Evolutionary conservation across 53 echinoderm and acorn worm genomes (phyloP), one percentile per base, ranked within the genome.

Genomic region (Echinarachnius parma): DNA sequence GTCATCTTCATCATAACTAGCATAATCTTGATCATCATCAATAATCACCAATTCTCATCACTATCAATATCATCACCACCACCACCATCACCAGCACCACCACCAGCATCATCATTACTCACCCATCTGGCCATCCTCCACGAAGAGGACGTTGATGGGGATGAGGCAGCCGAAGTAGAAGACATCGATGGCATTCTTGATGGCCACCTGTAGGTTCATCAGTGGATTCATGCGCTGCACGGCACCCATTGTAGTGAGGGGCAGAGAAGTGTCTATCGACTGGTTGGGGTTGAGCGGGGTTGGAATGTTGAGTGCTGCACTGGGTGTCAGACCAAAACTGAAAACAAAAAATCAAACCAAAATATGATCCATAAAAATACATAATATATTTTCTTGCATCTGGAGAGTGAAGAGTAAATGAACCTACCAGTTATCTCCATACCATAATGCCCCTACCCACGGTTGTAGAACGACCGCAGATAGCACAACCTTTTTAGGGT

Each of bases 41-140:
- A 27, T 7, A 42, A 42, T 9, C 14, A 14, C 42, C 14, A 42
- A 42, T 42, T 42, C 8, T 42, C 42, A 8, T 42, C 42, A 42
- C 8, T 42, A 42, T 42, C 8, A 42, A 9, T 42, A 42, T 42
- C 42, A 42, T 9, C 14, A 42, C 14, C 42, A 42, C 42, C 42
- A 42, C 14, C 52, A 50, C 52, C 9, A 8, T 10, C 52, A 50
- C 52, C 52, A 50, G 14, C 52, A 50, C 52, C 18, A 42, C 14
- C 42, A 42, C 14, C 42, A 42, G 7, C 42, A 42, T 42, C 42
- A 42, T 42, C 42, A 42, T 42, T 14, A 47, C 90, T 81, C 46
- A 95, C 96, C 90, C 90, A 90, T 95, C 60, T 90, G 83, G 3
- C 95, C 95, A 66, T 90, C 76, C 49, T 90, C 90, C 9, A 87